Evolutionary conservation across 2,888 invertebrate species (phyloP).

Genomic region (Coenonympha glycerion): DNA sequence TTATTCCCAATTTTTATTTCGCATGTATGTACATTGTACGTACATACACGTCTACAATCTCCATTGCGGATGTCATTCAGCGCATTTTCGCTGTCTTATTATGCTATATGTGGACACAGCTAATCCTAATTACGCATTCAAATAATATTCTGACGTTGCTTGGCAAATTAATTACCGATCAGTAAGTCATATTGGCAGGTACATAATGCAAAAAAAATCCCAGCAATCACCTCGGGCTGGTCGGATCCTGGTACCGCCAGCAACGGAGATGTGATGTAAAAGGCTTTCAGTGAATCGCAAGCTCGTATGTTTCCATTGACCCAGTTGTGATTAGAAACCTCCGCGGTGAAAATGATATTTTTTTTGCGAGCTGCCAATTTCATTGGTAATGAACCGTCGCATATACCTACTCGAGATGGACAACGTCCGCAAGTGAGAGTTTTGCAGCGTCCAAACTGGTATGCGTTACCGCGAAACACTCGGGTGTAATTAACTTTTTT

Average conservation of each 20-base stretch:
- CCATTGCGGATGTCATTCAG: slow-evolving; percentile 61
- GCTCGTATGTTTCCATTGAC: slow-evolving; percentile 71
- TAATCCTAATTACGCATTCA: slow-evolving; percentile 62
- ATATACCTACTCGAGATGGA: slow-evolving; percentile 62
- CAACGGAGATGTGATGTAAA: slow-evolving; percentile 64
- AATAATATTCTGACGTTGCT: slow-evolving; percentile 52
- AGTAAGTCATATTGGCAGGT: slow-evolving; percentile 42
- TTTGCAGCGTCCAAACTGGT: slow-evolving; percentile 71
- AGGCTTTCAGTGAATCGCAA: slow-evolving; percentile 65
- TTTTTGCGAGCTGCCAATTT: slow-evolving; percentile 64
- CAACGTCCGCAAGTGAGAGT: slow-evolving; percentile 74
- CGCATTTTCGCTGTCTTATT: slow-evolving; percentile 54
- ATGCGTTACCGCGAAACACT: slow-evolving; percentile 50
- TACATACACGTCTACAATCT: slow-evolving; percentile 44
- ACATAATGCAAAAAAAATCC: slow-evolving; percentile 42
- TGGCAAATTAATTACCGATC: slow-evolving; percentile 50
- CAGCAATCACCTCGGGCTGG: slow-evolving; percentile 51
- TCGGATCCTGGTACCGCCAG: slow-evolving; percentile 70
- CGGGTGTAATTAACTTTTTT: slow-evolving; percentile 59
- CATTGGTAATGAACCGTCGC: slow-evolving; percentile 61
- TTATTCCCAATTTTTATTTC: slow-evolving; percentile 44
- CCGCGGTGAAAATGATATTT: slow-evolving; percentile 66
- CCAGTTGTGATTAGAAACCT: slow-evolving; percentile 72
- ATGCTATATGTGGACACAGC: slow-evolving; percentile 45
- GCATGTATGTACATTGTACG: slow-evolving; percentile 23